These are phyloP conservation scores for Osmoderma eremita DNA, from an alignment of 2,888 invertebrate species.

Conservation along the genomic window DNA sequence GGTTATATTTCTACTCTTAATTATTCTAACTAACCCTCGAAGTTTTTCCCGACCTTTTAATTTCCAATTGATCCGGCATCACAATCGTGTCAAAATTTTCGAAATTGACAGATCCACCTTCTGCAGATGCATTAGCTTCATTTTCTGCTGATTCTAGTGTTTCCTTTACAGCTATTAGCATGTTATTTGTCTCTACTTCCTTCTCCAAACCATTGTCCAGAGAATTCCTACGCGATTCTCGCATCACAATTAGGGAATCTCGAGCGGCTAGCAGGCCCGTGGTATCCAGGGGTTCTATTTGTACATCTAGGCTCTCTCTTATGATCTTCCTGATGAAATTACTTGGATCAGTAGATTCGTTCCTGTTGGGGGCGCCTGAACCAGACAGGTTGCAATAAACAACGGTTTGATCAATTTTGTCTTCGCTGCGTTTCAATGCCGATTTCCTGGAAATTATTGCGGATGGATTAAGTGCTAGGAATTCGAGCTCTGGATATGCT, in stretches of 20 bases:
- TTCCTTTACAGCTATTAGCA: constrained; percentile 26
- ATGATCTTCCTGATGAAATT: constrained; percentile 21
- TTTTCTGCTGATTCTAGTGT: constrained; percentile 7
- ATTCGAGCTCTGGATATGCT: no score
- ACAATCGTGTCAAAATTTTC: constrained; percentile 37
- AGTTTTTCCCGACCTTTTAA: constrained; percentile 30
- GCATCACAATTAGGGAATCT: constrained; percentile 51
- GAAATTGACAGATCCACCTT: constrained; percentile 33
- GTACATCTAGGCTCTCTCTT: constrained; percentile 9
- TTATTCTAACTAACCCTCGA: constrained; percentile 16
- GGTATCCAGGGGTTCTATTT: constrained; percentile 30
- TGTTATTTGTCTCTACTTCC: constrained; percentile 28
- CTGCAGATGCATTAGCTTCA: neutral
- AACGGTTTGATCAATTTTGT: constrained; percentile 9
- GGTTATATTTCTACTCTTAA: neutral
- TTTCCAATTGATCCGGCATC: constrained; percentile 37
- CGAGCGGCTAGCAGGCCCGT: constrained; percentile 47
- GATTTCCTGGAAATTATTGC: constrained; percentile 3
- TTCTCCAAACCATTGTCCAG: constrained; percentile 5
- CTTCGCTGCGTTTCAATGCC: constrained; percentile 15
- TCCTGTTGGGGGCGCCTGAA: neutral
- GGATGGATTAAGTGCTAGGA: no score
- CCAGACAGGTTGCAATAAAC: constrained; percentile 26
- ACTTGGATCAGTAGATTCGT: neutral
- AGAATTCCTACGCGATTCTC: constrained; percentile 41